Evolutionary conservation across 2,113 vertebrate genomes (phyloP).

Genomic region (Nestor notabilis): DNA sequence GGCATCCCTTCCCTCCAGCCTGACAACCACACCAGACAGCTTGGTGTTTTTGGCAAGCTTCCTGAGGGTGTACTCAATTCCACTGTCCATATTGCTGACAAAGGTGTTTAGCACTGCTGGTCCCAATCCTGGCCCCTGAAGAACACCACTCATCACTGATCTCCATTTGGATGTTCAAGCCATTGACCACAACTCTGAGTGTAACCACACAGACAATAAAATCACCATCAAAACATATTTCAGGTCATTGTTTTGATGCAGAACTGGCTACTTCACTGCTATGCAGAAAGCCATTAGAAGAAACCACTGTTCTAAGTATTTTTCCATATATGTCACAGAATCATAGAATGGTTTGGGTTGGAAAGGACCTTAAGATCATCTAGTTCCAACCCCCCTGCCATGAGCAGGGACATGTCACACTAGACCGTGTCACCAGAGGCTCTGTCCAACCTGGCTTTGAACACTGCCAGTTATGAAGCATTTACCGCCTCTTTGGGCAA

Average conservation of each 20-base stretch:
- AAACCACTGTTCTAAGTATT: not conserved
- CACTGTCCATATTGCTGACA: not conserved
- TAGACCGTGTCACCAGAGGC: not conserved
- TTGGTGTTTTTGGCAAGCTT: not conserved
- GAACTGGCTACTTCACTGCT: not conserved
- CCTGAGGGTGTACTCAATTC: not conserved
- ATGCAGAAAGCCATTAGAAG: not conserved
- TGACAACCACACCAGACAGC: not conserved
- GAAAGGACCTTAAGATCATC: not conserved
- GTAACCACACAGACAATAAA: not conserved
- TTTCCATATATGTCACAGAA: not conserved
- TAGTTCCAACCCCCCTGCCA: not conserved
- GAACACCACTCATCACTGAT: not conserved
- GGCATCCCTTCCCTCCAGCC: not conserved
- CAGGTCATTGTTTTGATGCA: not conserved
- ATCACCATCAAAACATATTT: not conserved
- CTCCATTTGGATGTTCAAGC: not conserved
- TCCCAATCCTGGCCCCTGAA: not conserved
- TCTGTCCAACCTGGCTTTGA: not conserved
- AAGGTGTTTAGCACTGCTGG: not conserved
- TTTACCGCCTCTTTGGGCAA: not conserved
- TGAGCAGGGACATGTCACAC: not conserved
- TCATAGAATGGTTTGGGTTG: not conserved
- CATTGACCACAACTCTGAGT: not conserved
- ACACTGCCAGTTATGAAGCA: not conserved